These are phyloP conservation scores for Drosophila gaucha DNA, from an alignment of 2,888 invertebrate species.

Conservation along the genomic window DNA sequence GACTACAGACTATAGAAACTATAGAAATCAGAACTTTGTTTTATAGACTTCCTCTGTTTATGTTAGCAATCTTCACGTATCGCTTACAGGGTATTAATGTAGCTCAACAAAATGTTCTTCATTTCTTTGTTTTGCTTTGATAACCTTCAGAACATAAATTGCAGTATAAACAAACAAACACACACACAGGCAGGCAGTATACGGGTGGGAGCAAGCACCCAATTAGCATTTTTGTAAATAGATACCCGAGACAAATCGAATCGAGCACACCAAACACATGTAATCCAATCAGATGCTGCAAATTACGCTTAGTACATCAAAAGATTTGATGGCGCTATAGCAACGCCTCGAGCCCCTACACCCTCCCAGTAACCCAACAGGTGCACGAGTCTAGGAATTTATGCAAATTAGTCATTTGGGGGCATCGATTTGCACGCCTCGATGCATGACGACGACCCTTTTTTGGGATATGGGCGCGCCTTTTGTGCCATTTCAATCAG, in stretches of 20 bases:
- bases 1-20: too few relatives aligned
- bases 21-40: too few relatives aligned
- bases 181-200: background rate
- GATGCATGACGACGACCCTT: slow-evolving; percentile 47
- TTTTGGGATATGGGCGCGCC: slow-evolving; percentile 34
- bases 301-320: slow-evolving; percentile 63
- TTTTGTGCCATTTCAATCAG: slow-evolving; percentile 60
- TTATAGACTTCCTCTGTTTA: too few relatives aligned
- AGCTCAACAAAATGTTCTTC: background rate
- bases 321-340: slow-evolving; percentile 50
- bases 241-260: slow-evolving; percentile 32
- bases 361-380: slow-evolving; percentile 23
- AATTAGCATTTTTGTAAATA: slow-evolving; percentile 62
- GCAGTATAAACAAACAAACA: slow-evolving; percentile 19
- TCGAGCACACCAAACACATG: slow-evolving; percentile 34
- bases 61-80: background rate
- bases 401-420: slow-evolving; percentile 57
- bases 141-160: slow-evolving; percentile 27
- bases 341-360: slow-evolving; percentile 14
- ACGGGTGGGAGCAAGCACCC: slow-evolving; percentile 17
- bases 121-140: slow-evolving; percentile 17
- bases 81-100: slow-evolving; percentile 7
- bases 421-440: slow-evolving; percentile 50
- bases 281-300: slow-evolving; percentile 63
- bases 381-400: slow-evolving; percentile 50